Percentiles rank a stretch among this genome's conserved stretches.
phyloP scores from a whole-genome alignment of 2,113 vertebrate genomes.

The Oxyruncus cristatus region DNA sequence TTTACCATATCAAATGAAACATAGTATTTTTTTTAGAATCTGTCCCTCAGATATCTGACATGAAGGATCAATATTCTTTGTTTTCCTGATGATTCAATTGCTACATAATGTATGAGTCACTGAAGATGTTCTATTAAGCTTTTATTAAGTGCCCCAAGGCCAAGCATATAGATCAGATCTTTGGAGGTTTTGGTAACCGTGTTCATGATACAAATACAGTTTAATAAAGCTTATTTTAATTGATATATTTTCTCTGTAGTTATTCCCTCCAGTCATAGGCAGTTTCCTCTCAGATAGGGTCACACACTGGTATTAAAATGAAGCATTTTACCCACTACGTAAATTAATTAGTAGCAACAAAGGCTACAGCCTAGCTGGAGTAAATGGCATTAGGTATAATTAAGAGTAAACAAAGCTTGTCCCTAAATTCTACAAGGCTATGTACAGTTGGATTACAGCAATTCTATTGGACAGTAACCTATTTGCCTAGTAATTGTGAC shows the following conservation, averaged over 20 bases:
- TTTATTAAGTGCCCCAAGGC: slow-evolving; percentile 10
- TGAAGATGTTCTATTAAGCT: slow-evolving; percentile 12
- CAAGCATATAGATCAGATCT: background rate
- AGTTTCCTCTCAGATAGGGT: slow-evolving; percentile 22
- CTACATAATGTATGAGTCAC: slow-evolving; percentile 33
- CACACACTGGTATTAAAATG: slow-evolving; percentile 28
- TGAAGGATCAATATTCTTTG: slow-evolving; percentile 16
- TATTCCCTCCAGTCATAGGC: slow-evolving; percentile 27
- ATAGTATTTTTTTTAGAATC: background rate
- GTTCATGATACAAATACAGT: background rate
- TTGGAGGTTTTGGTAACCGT: background rate
- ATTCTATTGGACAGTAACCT: slow-evolving; percentile 58
- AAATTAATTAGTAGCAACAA: slow-evolving; percentile 64
- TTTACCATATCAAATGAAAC: background rate
- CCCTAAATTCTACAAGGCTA: slow-evolving; percentile 59
- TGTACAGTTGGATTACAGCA: slow-evolving; percentile 55
- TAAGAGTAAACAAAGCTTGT: slow-evolving; percentile 62
- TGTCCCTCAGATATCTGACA: background rate
- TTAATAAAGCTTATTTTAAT: slow-evolving; percentile 51
- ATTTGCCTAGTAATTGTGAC: slow-evolving; percentile 68
- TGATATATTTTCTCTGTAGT: slow-evolving; percentile 33
- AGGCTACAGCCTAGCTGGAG: background rate
- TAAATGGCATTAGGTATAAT: slow-evolving; percentile 56
- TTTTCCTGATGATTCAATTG: slow-evolving; percentile 35
- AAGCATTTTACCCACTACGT: slow-evolving; percentile 34